Conservation (phyloP, 2,113 vertebrate species). For the Rostratula benghalensis region DNA sequence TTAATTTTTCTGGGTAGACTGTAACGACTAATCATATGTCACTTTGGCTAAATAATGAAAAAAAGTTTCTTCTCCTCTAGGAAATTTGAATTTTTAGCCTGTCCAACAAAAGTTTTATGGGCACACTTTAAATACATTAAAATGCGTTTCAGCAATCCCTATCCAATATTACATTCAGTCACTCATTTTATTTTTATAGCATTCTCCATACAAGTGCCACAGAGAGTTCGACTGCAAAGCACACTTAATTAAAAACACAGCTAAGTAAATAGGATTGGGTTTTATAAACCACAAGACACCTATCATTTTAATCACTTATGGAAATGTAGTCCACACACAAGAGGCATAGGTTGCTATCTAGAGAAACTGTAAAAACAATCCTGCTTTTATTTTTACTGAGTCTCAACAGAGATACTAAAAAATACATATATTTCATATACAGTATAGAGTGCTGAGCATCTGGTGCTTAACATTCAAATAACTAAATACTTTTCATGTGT, state of each 20-base stretch:
- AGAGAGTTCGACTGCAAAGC: slow-evolving; percentile 9
- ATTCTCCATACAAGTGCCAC: neutral
- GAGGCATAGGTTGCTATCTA: neutral
- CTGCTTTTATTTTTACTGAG: neutral
- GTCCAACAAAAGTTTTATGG: slow-evolving; percentile 49
- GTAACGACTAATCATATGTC: neutral
- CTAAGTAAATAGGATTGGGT: slow-evolving; percentile 50
- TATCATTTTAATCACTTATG: slow-evolving; percentile 41
- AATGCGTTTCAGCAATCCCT: slow-evolving; percentile 16
- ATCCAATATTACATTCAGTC: slow-evolving; percentile 25
- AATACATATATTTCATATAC: neutral
- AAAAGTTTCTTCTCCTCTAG: slow-evolving; percentile 10
- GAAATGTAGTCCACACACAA: neutral
- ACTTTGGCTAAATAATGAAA: slow-evolving; percentile 7
- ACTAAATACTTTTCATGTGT: neutral
- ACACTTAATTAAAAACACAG: slow-evolving; percentile 59
- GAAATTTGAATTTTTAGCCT: slow-evolving; percentile 37
- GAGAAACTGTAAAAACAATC: neutral
- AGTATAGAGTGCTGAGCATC: neutral
- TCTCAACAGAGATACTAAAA: neutral
- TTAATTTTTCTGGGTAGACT: neutral
- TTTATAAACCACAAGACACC: slow-evolving; percentile 50
- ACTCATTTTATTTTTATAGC: slow-evolving; percentile 48
- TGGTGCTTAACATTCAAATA: neutral
- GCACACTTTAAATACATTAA: slow-evolving; percentile 35